Percentiles rank a stretch among this genome's conserved stretches.
Conservation (phyloP, 2,888 invertebrate species). For the Athalia cordata region DNA sequence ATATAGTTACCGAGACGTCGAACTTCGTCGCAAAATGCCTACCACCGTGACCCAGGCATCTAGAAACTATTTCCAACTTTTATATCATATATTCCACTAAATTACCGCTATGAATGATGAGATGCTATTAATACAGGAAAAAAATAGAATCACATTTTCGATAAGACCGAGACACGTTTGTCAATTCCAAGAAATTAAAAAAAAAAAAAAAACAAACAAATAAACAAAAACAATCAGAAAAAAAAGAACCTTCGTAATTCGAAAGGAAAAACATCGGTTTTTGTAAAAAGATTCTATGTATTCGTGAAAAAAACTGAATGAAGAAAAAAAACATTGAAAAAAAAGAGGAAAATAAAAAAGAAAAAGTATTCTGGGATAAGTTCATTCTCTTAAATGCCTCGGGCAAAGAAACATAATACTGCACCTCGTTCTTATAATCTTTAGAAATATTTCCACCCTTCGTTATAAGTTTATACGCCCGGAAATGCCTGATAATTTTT, state of each 20-base stretch:
- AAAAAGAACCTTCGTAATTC: neutral
- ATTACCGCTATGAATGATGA: constrained; percentile 22
- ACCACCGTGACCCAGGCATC: constrained; percentile 15
- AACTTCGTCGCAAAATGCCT: constrained; percentile 21
- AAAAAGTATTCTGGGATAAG: constrained; percentile 12
- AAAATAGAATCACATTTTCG: neutral
- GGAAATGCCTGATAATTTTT: constrained; percentile 50
- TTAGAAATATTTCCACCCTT: constrained; percentile 46
- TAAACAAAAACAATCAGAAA: neutral
- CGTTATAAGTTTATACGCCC: constrained; percentile 45
- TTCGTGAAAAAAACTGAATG: no score
- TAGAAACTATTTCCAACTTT: constrained; percentile 37
- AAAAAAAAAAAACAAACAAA: no score
- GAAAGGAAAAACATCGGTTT: neutral
- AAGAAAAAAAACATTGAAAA: no score
- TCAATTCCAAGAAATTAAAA: neutral
- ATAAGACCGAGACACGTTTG: neutral
- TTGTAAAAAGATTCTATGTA: neutral
- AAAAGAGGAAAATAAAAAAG: constrained; percentile 1
- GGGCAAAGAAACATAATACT: constrained; percentile 19
- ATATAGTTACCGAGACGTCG: constrained; percentile 31
- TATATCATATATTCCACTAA: constrained; percentile 12
- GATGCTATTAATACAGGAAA: constrained; percentile 3
- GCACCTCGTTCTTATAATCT: constrained; percentile 35
- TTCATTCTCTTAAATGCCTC: constrained; percentile 23